Base-by-base conservation (phyloP, 2,113 vertebrate genomes). In the Dipodomys stephensi region DNA sequence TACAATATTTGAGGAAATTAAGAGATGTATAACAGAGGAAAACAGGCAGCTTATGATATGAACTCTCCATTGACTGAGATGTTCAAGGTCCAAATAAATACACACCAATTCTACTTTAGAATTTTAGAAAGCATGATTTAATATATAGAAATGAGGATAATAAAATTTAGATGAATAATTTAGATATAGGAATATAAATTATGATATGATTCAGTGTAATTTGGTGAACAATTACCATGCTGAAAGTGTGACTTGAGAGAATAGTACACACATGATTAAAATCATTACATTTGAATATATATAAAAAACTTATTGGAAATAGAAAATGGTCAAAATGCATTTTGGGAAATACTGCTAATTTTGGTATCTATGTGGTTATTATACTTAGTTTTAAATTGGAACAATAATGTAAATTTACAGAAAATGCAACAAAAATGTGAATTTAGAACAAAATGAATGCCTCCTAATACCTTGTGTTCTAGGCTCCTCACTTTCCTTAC, bases 151-250 rank as follows among this genome's bases (percentile, higher is more conserved):
- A 22, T 44, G 32, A 60, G 27, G 25, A 19, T 85, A 69, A 85
- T 44, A 84, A 78, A 13, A 32, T 81, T 81, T 86, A 73, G 68
- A 68, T 67, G 8, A 83, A 46, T 80, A 9, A 84, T 71, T 68
- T 85, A 6, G 28, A 44, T 85, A 91, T 16, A 68, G 28, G 12
- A 85, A 92, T 85, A 82, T 85, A 84, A 76, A 77, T 84, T 84
- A 57, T 57, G 64, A 94, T 27, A 94, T 28, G 28, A 77, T 73
- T 88, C 65, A 85, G 77, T 67, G 44, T 85, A 78, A 8, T 60
- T 39, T 74, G 65, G 32, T 7, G 35, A 91, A 15, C 84, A 64
- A 46, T 60, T 53, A 39, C 64, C 25, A 72, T 57, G 10, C 30
- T 53, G 16, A 83, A 93, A 77, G 16, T 73, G 44, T 71, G 39